phyloP scores from a whole-genome alignment of 2,113 vertebrate genomes.

The Recurvirostra avosetta region DNA sequence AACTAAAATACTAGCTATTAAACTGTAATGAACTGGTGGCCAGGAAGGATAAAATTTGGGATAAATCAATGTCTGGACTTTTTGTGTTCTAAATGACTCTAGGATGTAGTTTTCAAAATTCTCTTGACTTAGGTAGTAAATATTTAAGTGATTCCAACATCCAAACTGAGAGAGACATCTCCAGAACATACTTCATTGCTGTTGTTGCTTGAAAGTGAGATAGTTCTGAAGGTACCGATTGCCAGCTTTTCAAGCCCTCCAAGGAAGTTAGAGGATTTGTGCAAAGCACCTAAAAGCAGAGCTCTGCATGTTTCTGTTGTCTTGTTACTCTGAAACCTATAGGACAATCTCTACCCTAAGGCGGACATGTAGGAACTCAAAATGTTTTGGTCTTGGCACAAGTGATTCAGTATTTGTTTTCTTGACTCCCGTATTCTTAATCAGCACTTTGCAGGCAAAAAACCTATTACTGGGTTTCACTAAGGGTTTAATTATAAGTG shows the following conservation, averaged over 20 bases:
- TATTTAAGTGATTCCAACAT: not conserved
- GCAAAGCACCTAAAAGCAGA: not conserved
- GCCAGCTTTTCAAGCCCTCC: not conserved
- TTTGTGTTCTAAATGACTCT: not conserved
- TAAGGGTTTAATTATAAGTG: slow-evolving; percentile 1
- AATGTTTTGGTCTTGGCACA: not conserved
- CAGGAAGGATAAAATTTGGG: not conserved
- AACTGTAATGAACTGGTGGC: not conserved
- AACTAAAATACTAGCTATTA: not conserved
- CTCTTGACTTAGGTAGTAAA: not conserved
- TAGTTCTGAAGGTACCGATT: not conserved
- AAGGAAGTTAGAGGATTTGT: not conserved
- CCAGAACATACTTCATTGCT: not conserved
- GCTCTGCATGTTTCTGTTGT: not conserved
- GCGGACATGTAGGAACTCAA: not conserved
- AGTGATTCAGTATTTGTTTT: not conserved
- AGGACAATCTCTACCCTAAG: not conserved
- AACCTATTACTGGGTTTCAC: not conserved
- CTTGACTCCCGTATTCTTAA: not conserved
- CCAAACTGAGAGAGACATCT: not conserved
- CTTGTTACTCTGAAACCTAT: not conserved
- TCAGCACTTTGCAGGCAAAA: not conserved
- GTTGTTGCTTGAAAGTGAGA: not conserved
- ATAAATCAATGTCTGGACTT: not conserved
- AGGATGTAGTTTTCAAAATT: not conserved